Conservation (phyloP, 2,113 vertebrate species). For the Baryphthengus martii region DNA sequence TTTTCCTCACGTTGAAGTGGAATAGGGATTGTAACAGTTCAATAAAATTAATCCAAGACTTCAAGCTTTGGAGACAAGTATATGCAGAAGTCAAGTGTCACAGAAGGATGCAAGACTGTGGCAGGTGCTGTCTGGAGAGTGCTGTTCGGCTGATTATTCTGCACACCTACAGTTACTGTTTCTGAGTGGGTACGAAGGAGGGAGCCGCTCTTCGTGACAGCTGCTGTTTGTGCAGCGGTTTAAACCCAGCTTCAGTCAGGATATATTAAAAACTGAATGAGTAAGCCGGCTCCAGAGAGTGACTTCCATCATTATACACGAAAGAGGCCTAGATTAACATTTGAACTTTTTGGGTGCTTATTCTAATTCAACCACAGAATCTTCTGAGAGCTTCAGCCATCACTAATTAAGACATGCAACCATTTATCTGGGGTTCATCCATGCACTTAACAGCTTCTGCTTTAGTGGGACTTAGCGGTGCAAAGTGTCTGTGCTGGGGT, state of each 20-base stretch:
- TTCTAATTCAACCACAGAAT: slow-evolving; percentile 33
- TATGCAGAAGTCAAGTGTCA: neutral
- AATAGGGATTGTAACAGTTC: neutral
- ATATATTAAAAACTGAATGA: neutral
- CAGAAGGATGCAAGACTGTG: neutral
- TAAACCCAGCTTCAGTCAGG: neutral
- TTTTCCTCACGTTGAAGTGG: no score
- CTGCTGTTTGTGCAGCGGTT: neutral
- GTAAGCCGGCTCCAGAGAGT: neutral
- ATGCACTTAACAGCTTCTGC: neutral
- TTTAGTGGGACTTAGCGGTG: neutral
- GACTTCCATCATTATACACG: neutral
- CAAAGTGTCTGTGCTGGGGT: neutral
- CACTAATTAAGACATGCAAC: neutral
- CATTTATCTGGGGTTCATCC: slow-evolving; percentile 1
- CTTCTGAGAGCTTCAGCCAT: neutral
- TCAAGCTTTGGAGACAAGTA: neutral
- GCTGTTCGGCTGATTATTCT: neutral
- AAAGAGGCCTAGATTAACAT: neutral
- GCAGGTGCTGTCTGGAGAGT: neutral
- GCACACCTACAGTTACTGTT: neutral
- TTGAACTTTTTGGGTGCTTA: slow-evolving; percentile 13
- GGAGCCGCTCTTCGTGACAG: neutral
- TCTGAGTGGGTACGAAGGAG: neutral
- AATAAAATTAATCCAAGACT: neutral